Percentiles rank a stretch among this genome's conserved stretches.
These are phyloP conservation scores for Idaea aversata DNA, from an alignment of 2,888 invertebrate species.

Conservation along the genomic window DNA sequence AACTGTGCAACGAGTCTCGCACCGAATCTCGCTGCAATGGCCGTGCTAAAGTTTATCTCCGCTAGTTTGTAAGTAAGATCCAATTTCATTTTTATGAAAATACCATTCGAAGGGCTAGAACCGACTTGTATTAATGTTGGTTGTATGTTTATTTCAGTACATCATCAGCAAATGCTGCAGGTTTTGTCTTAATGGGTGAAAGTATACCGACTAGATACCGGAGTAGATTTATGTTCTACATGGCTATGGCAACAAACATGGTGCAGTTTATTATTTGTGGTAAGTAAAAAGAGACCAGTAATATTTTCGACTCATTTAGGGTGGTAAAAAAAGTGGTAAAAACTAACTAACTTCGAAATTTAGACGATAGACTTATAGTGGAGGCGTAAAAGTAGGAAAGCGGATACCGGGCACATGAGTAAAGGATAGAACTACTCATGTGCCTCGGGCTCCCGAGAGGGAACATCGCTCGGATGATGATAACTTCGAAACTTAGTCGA, in stretches of 20 bases:
- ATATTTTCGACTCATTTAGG: background rate
- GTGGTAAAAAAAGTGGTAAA: background rate
- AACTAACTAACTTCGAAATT: too few species aligned
- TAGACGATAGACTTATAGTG: too few species aligned
- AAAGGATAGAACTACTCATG: too few species aligned
- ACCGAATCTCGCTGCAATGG: conserved; percentile 49
- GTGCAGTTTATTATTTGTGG: conserved; percentile 54
- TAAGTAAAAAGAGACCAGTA: conserved; percentile 29
- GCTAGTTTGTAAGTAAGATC: conserved; percentile 55
- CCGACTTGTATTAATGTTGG: too few species aligned
- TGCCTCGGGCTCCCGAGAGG: too few species aligned
- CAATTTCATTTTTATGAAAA: background rate
- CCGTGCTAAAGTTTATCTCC: conserved; percentile 56
- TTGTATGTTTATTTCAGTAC: conserved; percentile 39
- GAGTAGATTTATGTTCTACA: conserved; percentile 59
- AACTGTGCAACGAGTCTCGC: conserved; percentile 56
- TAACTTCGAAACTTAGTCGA: too few species aligned
- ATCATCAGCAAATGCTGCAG: conserved; percentile 66
- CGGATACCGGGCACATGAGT: too few species aligned
- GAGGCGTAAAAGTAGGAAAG: too few species aligned
- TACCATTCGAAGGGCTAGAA: too few species aligned
- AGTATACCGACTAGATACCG: conserved; percentile 51
- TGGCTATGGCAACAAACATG: conserved; percentile 62
- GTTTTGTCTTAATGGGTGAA: conserved; percentile 62
- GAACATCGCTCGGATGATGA: too few species aligned